phyloP scores from a whole-genome alignment of 2,888 invertebrate genomes.

The Troides aeacus region DNA sequence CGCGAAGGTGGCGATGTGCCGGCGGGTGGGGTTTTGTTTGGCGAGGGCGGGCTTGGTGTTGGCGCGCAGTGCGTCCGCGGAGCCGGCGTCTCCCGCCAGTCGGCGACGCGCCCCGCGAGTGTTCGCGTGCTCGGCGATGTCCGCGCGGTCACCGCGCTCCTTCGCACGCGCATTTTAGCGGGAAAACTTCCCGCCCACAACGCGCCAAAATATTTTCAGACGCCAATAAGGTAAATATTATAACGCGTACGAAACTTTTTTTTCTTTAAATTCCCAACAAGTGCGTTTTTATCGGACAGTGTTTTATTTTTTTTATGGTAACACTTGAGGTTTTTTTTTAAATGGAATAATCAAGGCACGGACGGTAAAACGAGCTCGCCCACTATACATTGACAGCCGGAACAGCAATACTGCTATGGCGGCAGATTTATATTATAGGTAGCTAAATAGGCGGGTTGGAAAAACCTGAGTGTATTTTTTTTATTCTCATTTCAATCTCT shows the following conservation, averaged over 20 bases:
- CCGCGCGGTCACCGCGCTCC: slow-evolving; percentile 73
- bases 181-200: slow-evolving; percentile 76
- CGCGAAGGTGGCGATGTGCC: slow-evolving; percentile 37
- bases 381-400: no score
- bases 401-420: no score
- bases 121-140: slow-evolving; percentile 54
- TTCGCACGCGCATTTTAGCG: slow-evolving; percentile 65
- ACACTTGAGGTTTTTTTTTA: not conserved
- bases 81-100: slow-evolving; percentile 49
- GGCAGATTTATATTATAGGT: no score
- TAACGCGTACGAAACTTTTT: not conserved
- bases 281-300: not conserved
- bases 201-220: slow-evolving; percentile 78
- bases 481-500: no score
- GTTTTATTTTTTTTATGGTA: not conserved
- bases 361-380: no score
- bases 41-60: slow-evolving; percentile 75
- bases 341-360: no score
- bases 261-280: not conserved
- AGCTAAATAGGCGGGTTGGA: no score
- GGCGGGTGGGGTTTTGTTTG: slow-evolving; percentile 80
- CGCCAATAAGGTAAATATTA: slow-evolving; percentile 74
- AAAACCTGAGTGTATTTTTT: no score
- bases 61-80: slow-evolving; percentile 52
- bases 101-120: slow-evolving; percentile 56